Percentiles rank a stretch among this genome's conserved stretches.
These are phyloP conservation scores for Andrena bicolor DNA, from an alignment of 2,888 invertebrate species.

Conservation along the genomic window DNA sequence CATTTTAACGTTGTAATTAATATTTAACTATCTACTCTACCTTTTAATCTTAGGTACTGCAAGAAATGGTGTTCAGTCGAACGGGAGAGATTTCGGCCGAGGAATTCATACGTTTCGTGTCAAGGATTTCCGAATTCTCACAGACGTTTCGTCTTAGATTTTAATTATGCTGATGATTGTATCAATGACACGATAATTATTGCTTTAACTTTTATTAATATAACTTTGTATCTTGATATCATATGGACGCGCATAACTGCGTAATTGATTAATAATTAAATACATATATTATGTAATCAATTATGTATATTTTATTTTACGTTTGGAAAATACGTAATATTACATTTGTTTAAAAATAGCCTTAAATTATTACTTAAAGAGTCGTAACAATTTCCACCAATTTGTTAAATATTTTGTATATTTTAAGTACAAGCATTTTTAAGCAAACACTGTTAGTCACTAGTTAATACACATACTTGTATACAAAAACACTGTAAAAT, in stretches of 20 bases:
- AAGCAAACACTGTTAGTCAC: too few relatives aligned
- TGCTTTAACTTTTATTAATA: not conserved
- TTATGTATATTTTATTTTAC: not conserved
- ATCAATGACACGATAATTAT: not conserved
- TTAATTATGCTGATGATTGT: conserved; percentile 29
- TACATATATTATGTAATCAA: not conserved
- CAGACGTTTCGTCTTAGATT: conserved; percentile 87
- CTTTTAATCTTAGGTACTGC: conserved; percentile 86
- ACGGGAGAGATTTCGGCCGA: conserved; percentile 87
- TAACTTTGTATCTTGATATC: not conserved
- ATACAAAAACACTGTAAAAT: too few relatives aligned
- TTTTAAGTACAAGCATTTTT: too few relatives aligned
- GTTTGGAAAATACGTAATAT: too few relatives aligned
- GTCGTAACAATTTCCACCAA: too few relatives aligned
- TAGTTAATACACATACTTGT: too few relatives aligned
- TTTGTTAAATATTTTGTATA: too few relatives aligned
- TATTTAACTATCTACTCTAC: conserved; percentile 23
- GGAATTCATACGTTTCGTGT: conserved; percentile 88
- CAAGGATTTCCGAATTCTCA: conserved; percentile 88
- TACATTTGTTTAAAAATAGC: not conserved
- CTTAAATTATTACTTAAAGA: too few relatives aligned
- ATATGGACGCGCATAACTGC: not conserved
- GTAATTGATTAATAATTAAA: conserved; percentile 9
- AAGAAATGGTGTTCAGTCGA: conserved; percentile 88
- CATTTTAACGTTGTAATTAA: not conserved